A percentile compares a stretch with the other conserved stretches of the same genome.
These are phyloP conservation scores for Oreochromis tanganicae DNA, from an alignment of 2,113 vertebrate species.

Conservation along the genomic window DNA sequence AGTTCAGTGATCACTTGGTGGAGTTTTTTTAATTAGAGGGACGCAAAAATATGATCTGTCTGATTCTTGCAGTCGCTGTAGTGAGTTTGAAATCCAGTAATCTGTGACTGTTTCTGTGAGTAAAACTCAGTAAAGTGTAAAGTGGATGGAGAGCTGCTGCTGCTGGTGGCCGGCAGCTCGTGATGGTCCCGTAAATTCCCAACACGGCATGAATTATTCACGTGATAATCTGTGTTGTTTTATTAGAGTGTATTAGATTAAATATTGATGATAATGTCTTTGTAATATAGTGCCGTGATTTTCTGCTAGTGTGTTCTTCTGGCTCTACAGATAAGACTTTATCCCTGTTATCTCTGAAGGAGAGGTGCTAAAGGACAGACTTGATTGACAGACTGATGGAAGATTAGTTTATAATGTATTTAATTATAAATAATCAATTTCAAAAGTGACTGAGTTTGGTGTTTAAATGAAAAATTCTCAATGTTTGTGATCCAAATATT, in stretches of 20 bases:
- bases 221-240: not conserved
- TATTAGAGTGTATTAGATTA: slow-evolving; percentile 10
- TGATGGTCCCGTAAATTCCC: not conserved
- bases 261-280: slow-evolving; percentile 24
- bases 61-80: accelerated
- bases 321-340: not conserved
- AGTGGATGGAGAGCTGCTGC: not conserved
- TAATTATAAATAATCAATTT: not conserved
- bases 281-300: not conserved
- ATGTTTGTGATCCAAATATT: not conserved
- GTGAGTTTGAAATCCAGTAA: accelerated
- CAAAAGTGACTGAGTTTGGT: not conserved
- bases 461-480: not conserved
- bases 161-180: not conserved
- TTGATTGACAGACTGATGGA: not conserved
- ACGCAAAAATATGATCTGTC: accelerated
- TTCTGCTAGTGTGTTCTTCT: not conserved
- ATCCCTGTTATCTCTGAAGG: not conserved
- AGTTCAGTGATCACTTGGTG: not conserved
- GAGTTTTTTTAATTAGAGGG: not conserved
- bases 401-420: not conserved
- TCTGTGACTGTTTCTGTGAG: not conserved
- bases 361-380: not conserved
- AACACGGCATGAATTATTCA: not conserved
- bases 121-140: not conserved